Conservation (phyloP, 2,797 vertebrate species). For the Megalops cyprinoides region DNA sequence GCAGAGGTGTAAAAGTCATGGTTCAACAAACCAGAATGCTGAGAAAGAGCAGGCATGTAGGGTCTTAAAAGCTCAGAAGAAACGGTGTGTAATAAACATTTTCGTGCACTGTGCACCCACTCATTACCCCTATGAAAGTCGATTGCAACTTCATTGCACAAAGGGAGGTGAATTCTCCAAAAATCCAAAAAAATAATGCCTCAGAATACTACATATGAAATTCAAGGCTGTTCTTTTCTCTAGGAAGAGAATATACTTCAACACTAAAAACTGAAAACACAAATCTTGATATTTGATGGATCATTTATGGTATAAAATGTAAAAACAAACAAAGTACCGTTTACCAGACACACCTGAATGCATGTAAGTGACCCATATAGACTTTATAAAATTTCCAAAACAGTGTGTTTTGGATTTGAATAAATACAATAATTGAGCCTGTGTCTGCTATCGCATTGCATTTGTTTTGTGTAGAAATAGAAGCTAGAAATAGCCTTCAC, state of each 20-base stretch:
- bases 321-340: neutral
- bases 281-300: neutral
- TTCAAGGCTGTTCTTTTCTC: too few relatives aligned
- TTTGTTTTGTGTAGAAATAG: neutral
- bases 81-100: neutral
- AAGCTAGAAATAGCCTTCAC: neutral
- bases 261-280: neutral
- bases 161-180: neutral
- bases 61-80: neutral
- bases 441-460: neutral
- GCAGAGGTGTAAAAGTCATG: neutral
- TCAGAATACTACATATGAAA: neutral
- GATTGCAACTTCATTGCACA: neutral
- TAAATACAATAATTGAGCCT: neutral
- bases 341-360: neutral
- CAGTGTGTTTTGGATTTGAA: neutral
- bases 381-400: neutral
- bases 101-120: neutral
- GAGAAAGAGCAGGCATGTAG: neutral
- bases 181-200: neutral
- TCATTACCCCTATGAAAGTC: too few relatives aligned
- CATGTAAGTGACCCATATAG: neutral
- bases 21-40: neutral
- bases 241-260: neutral
- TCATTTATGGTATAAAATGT: neutral